These are phyloP conservation scores for Podotricha telesiphe DNA, from an alignment of 2,888 invertebrate species.

Conservation along the genomic window DNA sequence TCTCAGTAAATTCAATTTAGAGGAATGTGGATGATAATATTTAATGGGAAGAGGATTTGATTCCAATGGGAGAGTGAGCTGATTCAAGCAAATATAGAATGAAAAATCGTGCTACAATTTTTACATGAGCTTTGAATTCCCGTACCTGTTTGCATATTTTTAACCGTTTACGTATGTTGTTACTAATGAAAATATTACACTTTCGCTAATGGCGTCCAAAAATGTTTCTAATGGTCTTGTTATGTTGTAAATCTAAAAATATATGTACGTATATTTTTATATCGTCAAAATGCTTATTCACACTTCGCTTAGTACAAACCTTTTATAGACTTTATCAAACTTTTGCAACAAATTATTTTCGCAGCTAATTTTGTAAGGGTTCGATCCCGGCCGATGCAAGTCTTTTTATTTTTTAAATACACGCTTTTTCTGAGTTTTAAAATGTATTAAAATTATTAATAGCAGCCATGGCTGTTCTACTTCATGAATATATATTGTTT, in stretches of 20 bases:
- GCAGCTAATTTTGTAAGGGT: constrained; percentile 53
- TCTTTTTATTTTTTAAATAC: constrained; percentile 11
- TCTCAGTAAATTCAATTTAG: constrained; percentile 26
- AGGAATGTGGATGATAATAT: constrained; percentile 37
- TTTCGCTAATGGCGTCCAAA: constrained; percentile 25
- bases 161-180: constrained; percentile 7
- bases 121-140: constrained; percentile 19
- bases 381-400: constrained; percentile 79
- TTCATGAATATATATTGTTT: not conserved
- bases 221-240: constrained; percentile 14
- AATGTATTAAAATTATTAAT: not conserved
- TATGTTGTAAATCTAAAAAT: constrained; percentile 10
- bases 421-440: constrained; percentile 9
- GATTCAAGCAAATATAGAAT: constrained; percentile 31
- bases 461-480: not conserved
- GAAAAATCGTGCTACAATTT: constrained; percentile 18
- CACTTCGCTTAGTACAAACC: not conserved
- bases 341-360: too few relatives aligned
- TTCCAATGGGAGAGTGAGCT: constrained; percentile 37
- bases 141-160: constrained; percentile 24
- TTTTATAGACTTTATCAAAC: not conserved
- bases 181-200: constrained; percentile 22
- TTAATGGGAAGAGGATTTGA: constrained; percentile 43
- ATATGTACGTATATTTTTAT: not conserved
- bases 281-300: not conserved